Conservation (phyloP, 2,113 vertebrate species). For the Podilymbus podiceps region DNA sequence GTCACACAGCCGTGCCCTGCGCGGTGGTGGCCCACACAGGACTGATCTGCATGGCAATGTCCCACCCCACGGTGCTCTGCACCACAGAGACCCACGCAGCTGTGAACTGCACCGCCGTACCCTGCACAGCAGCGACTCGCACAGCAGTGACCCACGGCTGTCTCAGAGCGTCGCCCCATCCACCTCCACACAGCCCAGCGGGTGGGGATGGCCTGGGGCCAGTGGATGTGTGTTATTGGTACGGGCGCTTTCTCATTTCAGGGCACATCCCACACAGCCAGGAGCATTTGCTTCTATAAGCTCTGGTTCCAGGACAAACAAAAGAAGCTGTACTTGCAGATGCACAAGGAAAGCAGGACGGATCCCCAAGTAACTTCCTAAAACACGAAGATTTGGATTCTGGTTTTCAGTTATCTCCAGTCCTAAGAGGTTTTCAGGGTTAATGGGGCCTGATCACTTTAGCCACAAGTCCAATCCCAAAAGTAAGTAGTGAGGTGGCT, state of each 20-base stretch:
- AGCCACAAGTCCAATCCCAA: not conserved
- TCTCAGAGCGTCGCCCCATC: not conserved
- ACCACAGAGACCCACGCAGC: not conserved
- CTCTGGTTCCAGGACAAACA: not conserved
- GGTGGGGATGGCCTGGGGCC: fast-evolving
- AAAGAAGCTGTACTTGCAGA: not conserved
- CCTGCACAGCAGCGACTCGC: not conserved
- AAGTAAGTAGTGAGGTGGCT: not conserved
- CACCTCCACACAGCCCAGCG: not conserved
- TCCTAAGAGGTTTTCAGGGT: not conserved
- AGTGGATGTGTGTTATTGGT: not conserved
- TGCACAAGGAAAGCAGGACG: not conserved
- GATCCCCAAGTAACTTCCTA: not conserved
- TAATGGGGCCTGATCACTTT: not conserved
- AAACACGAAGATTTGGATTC: not conserved
- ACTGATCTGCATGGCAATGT: not conserved
- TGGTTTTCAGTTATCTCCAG: not conserved
- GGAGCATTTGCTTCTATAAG: not conserved
- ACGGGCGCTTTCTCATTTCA: not conserved
- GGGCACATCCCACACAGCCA: not conserved
- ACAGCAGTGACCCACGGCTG: not conserved
- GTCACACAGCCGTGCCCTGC: not conserved
- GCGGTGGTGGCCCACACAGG: not conserved
- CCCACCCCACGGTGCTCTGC: not conserved
- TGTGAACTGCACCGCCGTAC: not conserved